phyloP scores from a whole-genome alignment of 30 jellyfish, hydroid and myxozoan genomes.

The Chironex yamaguchii region DNA sequence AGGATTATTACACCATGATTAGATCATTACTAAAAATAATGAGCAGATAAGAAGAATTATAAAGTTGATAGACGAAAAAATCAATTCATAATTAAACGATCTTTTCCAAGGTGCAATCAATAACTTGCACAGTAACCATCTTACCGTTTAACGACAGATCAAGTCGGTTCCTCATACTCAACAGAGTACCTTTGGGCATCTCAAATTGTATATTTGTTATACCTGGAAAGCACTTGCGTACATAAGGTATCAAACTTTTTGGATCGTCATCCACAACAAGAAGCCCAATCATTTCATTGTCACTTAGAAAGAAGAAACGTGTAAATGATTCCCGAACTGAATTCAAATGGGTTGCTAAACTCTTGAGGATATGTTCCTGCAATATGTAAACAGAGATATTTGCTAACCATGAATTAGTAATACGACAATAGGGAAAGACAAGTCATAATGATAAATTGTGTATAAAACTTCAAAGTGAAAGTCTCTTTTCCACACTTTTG shows the following conservation, averaged over 20 bases:
- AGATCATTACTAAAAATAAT: too few relatives aligned
- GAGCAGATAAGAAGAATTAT: too few relatives aligned
- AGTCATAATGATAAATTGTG: not conserved
- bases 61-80: too few relatives aligned
- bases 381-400: too few relatives aligned
- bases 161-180: slow-evolving; percentile 44
- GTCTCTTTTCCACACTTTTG: too few relatives aligned
- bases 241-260: slow-evolving; percentile 71
- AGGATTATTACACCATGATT: not conserved
- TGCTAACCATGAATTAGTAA: too few relatives aligned
- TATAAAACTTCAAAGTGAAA: too few relatives aligned
- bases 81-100: too few relatives aligned
- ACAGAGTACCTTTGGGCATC: slow-evolving; percentile 64
- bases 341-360: slow-evolving; percentile 60
- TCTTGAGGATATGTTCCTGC: slow-evolving; percentile 64
- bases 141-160: slow-evolving; percentile 78
- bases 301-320: slow-evolving; percentile 75
- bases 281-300: slow-evolving; percentile 78
- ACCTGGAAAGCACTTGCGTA: slow-evolving; percentile 81
- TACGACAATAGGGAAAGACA: not conserved
- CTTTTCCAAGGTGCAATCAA: too few relatives aligned
- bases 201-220: slow-evolving; percentile 69
- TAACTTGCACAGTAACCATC: too few relatives aligned
- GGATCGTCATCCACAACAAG: slow-evolving; percentile 77
- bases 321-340: slow-evolving; percentile 67